phyloP scores from a whole-genome alignment of 1,140 invertebrate species.

The Listronotus oregonensis region DNA sequence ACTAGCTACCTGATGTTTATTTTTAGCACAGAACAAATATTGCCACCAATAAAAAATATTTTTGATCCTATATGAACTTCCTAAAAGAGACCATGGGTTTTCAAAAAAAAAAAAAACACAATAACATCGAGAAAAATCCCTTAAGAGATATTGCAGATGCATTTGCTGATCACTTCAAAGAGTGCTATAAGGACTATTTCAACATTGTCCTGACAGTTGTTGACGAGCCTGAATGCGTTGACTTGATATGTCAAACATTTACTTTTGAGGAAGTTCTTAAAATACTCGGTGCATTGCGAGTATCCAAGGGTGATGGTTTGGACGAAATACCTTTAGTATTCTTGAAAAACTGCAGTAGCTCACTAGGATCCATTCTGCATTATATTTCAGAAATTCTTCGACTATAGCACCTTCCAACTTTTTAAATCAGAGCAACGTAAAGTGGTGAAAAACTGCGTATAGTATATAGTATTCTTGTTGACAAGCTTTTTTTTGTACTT shows the following conservation, averaged over 20 bases:
- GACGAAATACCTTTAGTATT: no score
- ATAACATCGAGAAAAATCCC: neutral
- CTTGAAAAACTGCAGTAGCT: no score
- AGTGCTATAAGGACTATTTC: neutral
- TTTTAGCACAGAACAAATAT: constrained; percentile 12
- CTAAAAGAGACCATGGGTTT: neutral
- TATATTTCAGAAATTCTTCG: no score
- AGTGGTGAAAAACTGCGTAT: neutral
- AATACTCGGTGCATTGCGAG: no score
- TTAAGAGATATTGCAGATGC: constrained; percentile 5
- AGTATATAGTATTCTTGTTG: neutral
- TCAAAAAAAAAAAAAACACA: neutral
- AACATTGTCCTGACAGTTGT: neutral
- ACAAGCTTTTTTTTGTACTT: neutral
- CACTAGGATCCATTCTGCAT: no score
- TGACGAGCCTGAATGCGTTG: neutral
- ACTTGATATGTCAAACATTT: neutral
- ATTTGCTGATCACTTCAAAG: constrained; percentile 14
- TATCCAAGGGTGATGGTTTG: no score
- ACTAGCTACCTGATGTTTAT: neutral
- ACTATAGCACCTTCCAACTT: no score
- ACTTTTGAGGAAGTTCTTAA: neutral
- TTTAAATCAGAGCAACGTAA: neutral
- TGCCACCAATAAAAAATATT: constrained; percentile 3
- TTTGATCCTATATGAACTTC: constrained; percentile 11